Conservation (phyloP, 2,797 vertebrate genomes). For the Distichodus sexfasciatus region DNA sequence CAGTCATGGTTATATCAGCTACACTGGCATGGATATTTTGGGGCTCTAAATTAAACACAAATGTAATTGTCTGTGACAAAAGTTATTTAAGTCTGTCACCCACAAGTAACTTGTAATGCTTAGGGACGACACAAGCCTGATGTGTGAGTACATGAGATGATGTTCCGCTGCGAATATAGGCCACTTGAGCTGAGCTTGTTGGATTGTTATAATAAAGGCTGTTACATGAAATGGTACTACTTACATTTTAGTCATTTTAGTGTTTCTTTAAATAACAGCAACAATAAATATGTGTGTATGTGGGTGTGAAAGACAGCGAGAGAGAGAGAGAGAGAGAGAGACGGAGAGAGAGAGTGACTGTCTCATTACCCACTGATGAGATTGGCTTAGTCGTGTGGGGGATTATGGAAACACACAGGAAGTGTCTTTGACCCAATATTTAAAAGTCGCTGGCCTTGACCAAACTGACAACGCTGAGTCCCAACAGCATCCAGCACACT, state of each 20-base stretch:
- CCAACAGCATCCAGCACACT: conserved; percentile 84
- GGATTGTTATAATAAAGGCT: too few relatives aligned
- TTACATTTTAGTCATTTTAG: too few relatives aligned
- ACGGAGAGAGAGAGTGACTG: conserved; percentile 14
- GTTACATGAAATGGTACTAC: too few relatives aligned
- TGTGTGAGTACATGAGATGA: not conserved
- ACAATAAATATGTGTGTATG: not conserved
- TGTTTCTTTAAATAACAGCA: not conserved
- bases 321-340: too few relatives aligned
- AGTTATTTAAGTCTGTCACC: conserved; percentile 38
- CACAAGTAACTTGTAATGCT: conserved; percentile 23
- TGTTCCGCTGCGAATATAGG: not conserved
- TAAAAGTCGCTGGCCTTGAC: conserved; percentile 79
- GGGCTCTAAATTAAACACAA: conserved; percentile 38
- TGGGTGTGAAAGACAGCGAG: conserved; percentile 7
- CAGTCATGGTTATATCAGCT: conserved; percentile 35
- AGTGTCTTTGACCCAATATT: conserved; percentile 79
- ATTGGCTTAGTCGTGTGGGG: conserved; percentile 53
- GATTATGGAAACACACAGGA: conserved; percentile 82
- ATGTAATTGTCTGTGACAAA: conserved; percentile 40
- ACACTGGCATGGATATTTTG: conserved; percentile 38
- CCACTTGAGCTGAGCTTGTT: not conserved
- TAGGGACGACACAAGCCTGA: conserved; percentile 9
- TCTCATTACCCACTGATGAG: conserved; percentile 41
- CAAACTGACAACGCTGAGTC: conserved; percentile 84